Conservation (phyloP, 1,140 invertebrate species). For the Nebria ingens region DNA sequence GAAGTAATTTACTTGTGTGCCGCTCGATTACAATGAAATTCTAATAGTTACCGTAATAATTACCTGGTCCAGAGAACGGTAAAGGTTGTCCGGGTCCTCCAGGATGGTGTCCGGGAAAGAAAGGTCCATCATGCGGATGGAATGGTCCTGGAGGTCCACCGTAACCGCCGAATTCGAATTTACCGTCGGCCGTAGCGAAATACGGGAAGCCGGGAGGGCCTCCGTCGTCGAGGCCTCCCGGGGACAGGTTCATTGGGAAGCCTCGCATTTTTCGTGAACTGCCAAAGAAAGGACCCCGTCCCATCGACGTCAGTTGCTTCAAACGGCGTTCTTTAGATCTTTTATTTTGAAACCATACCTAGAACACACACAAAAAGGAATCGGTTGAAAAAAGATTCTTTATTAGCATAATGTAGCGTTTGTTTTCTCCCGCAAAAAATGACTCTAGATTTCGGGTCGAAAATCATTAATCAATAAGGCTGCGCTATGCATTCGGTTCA, state of each 20-base stretch:
- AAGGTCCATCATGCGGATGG: conserved; percentile 72
- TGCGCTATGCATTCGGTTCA: too few species aligned
- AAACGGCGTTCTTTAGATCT: conserved; percentile 92
- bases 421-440: too few species aligned
- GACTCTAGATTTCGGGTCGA: too few species aligned
- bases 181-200: conserved; percentile 68
- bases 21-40: conserved; percentile 10
- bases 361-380: too few species aligned
- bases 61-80: conserved; percentile 64
- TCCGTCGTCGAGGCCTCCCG: conserved; percentile 69
- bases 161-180: conserved; percentile 83
- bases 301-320: conserved; percentile 86
- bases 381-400: too few species aligned
- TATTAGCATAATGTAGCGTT: too few species aligned
- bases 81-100: conserved; percentile 59
- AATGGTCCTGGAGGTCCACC: conserved; percentile 77
- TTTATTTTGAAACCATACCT: conserved; percentile 99
- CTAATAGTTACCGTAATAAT: conserved; percentile 27
- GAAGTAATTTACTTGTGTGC: neutral
- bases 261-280: conserved; percentile 82
- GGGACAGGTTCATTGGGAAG: conserved; percentile 80
- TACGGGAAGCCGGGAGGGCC: conserved; percentile 69
- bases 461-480: too few species aligned
- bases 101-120: conserved; percentile 52
- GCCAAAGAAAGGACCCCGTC: conserved; percentile 79